Evolutionary conservation across 2,113 vertebrate species (phyloP), one percentile per base, ranked within the genome.

Genomic region (Carassius auratus): DNA sequence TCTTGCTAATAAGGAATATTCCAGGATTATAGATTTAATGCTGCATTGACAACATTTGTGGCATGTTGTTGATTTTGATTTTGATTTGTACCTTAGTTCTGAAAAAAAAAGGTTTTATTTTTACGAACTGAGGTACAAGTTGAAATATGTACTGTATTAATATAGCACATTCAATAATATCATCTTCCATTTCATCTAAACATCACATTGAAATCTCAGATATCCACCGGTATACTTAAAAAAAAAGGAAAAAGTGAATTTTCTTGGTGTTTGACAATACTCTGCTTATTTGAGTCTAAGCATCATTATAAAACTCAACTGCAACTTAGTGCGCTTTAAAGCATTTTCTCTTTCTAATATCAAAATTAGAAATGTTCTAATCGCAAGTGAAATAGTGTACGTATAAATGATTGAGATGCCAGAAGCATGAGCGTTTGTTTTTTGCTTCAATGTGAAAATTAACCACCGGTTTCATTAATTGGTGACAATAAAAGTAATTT

Each of bases 401-500:
- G 57, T 73, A 23, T 59, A 21, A 73, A 81, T 38, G 33, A 76
- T 30, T 26, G 42, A 66, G 30, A 26, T 1, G 21, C n/a, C 23
- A 3, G 42, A 30, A 81, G 62, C 33, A 33, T 17, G 76, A 26
- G 76, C 13, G 48, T 57, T 57, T 17, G 52, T 61, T 45, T 26
- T 62, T 48, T 73, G 8, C 21, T 75, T 14, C 10, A 61, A 8
- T 30, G 30, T 59, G 66, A 36, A 30, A 9, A 26, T 14, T 0
- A 30, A 73, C 36, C 26, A 12, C 17, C 4, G 57, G 55, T 57
- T 76, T 82, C 15, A 36, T 57, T 21, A 15, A 52, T 26, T 52
- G 62, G 71, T 76, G 59, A 76, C 4, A 83, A 83, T 86, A 83
- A 86, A 81, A 45, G 30, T 30, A 0, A 86, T 55, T 19, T 8